These are phyloP conservation scores for Acanthornis magna DNA, from an alignment of 2,797 vertebrate genomes.

Conservation along the genomic window DNA sequence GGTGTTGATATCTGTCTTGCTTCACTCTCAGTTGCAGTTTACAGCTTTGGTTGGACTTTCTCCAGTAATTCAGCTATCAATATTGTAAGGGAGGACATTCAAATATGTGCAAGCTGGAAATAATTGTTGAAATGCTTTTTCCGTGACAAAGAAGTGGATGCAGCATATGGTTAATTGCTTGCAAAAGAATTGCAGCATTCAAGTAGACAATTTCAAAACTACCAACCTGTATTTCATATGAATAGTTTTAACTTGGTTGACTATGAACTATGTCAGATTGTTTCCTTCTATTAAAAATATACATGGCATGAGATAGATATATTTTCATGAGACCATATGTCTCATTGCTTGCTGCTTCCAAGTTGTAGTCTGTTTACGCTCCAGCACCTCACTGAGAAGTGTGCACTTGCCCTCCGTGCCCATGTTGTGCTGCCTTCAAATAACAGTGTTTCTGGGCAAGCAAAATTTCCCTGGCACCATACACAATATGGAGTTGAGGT, in stretches of 20 bases:
- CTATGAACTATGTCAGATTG: background rate
- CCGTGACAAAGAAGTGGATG: background rate
- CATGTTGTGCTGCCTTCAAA: background rate
- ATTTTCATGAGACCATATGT: slow-evolving; percentile 19
- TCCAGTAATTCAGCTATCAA: background rate
- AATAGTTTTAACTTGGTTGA: background rate
- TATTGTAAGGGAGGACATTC: background rate
- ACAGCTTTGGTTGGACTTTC: background rate
- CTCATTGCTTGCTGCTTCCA: slow-evolving; percentile 1
- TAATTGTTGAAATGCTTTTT: background rate
- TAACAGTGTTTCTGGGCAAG: background rate
- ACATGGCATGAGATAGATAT: background rate
- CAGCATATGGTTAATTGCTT: background rate
- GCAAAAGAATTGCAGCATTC: background rate
- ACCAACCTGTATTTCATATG: background rate
- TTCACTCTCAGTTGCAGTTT: background rate
- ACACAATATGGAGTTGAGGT: background rate
- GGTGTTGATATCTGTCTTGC: background rate
- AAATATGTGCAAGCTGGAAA: background rate
- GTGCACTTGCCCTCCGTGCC: background rate
- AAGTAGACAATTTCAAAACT: background rate
- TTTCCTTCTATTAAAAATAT: slow-evolving; percentile 6
- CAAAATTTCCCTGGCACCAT: background rate
- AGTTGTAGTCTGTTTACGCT: background rate
- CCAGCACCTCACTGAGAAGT: background rate